Evolutionary conservation across 1,140 invertebrate genomes (phyloP).

Genomic region (Drosophila biarmipes): DNA sequence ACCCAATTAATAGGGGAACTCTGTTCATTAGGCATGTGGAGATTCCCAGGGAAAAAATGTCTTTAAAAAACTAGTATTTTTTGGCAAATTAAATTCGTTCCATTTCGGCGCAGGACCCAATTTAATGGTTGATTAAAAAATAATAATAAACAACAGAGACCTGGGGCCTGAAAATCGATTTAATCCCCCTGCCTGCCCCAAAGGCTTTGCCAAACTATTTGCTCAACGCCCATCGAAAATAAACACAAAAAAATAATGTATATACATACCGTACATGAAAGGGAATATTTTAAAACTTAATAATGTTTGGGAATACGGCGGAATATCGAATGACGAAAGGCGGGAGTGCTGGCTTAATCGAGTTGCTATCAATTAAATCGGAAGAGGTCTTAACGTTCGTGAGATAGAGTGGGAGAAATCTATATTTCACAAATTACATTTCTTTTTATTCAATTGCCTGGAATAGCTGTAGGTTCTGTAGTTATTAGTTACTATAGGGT

Average conservation of each 20-base stretch:
- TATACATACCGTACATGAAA: constrained; percentile 34
- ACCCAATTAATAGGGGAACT: constrained; percentile 8
- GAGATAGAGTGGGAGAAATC: not conserved
- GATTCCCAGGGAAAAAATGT: not conserved
- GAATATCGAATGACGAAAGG: constrained; percentile 32
- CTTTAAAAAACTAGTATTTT: constrained; percentile 10
- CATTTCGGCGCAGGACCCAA: constrained; percentile 20
- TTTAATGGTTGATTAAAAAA: constrained; percentile 75
- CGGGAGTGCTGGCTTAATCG: constrained; percentile 30
- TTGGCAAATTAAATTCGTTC: constrained; percentile 44
- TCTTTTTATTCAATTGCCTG: not conserved
- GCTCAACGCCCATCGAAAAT: constrained; percentile 23
- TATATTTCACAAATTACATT: not conserved
- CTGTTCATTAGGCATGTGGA: constrained; percentile 22
- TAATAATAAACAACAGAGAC: constrained; percentile 57
- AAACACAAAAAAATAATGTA: not conserved
- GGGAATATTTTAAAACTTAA: constrained; percentile 75
- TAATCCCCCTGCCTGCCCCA: constrained; percentile 19
- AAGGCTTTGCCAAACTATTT: constrained; percentile 68
- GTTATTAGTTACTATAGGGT: too few relatives aligned
- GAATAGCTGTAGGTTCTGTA: too few relatives aligned
- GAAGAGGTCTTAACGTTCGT: constrained; percentile 4
- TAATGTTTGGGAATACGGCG: constrained; percentile 50
- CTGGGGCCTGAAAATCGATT: constrained; percentile 49
- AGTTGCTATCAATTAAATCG: constrained; percentile 34